phyloP scores from a whole-genome alignment of 2,888 invertebrate species.

The Apodemia duryi region DNA sequence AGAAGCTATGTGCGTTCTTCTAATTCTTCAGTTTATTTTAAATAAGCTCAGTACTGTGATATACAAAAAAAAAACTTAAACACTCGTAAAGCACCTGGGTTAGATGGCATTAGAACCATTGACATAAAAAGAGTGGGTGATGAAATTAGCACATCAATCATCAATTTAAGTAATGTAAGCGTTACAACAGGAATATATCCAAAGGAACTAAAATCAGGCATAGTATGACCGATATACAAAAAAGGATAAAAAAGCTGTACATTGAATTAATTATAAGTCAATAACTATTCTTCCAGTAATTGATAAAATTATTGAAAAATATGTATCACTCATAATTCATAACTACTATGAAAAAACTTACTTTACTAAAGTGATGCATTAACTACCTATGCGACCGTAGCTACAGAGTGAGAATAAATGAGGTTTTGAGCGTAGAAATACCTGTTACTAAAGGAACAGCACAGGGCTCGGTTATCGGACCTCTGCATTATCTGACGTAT shows the following conservation, averaged over 20 bases:
- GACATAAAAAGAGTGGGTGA: neutral
- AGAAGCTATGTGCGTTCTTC: no score
- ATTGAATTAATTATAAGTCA: neutral
- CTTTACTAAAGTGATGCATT: no score
- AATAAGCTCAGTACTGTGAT: neutral
- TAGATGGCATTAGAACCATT: neutral
- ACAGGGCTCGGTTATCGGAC: no score
- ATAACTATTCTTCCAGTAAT: neutral
- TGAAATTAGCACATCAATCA: neutral
- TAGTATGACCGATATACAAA: neutral
- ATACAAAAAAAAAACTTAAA: neutral
- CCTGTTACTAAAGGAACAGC: no score
- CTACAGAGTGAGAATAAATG: no score
- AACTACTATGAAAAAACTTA: no score
- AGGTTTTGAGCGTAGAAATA: no score
- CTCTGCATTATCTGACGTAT: no score
- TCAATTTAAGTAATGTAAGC: neutral
- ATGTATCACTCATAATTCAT: no score
- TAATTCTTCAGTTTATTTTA: no score
- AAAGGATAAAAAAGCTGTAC: neutral
- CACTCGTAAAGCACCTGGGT: neutral
- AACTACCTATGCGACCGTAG: no score
- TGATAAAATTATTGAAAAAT: neutral
- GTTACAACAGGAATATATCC: neutral
- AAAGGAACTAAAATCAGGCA: neutral